Evolutionary conservation across 2,888 invertebrate genomes (phyloP).

Genomic region (Aethes cnicana): DNA sequence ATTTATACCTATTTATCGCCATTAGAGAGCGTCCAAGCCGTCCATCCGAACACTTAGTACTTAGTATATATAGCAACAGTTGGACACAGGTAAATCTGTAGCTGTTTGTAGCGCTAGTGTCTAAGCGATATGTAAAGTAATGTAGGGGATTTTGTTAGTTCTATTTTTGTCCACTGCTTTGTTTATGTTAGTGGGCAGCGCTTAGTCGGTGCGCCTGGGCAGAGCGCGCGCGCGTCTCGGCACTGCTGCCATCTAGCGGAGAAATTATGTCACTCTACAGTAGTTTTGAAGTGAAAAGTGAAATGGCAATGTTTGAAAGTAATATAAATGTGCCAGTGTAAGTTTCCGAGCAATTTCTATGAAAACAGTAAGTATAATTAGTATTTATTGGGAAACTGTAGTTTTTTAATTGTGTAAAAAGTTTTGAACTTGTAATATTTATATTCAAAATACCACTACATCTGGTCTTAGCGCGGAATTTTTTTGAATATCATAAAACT

Average conservation of each 20-base stretch:
- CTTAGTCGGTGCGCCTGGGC: conserved; percentile 6
- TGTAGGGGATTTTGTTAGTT: conserved; percentile 7
- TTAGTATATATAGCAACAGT: conserved; percentile 13
- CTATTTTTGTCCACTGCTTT: conserved; percentile 4
- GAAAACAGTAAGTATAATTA: not conserved
- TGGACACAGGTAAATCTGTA: not conserved
- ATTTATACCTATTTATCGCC: conserved; percentile 12
- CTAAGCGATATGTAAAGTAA: not conserved
- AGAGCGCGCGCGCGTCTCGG: conserved; percentile 24
- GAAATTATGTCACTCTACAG: conserved; percentile 11
- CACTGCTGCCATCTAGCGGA: conserved; percentile 21
- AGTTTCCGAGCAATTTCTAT: not conserved
- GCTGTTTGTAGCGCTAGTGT: conserved; percentile 16
- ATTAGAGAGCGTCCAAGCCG: conserved; percentile 8
- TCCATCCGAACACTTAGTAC: no score
- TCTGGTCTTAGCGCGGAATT: no score
- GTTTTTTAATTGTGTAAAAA: not conserved
- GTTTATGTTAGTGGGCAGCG: conserved; percentile 13
- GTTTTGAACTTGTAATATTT: no score
- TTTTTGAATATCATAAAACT: no score
- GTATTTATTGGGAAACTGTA: not conserved
- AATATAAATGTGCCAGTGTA: not conserved
- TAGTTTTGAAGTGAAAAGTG: conserved; percentile 10
- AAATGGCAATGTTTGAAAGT: not conserved
- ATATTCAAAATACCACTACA: no score